phyloP scores from a whole-genome alignment of 2,113 vertebrate species.

The Bufo bufo region DNA sequence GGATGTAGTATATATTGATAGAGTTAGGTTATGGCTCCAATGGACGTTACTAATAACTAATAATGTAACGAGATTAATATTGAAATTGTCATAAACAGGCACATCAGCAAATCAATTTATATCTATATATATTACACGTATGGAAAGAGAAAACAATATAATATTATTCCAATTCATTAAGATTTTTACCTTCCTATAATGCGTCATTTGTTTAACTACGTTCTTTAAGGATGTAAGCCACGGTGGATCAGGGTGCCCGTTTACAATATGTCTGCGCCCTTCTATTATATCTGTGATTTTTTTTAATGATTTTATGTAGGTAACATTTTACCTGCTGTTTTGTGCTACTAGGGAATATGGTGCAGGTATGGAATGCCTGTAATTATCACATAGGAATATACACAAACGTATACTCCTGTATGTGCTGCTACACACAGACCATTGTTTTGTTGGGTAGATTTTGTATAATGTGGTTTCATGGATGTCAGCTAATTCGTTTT shows the following conservation, averaged over 20 bases:
- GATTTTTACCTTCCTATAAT: background rate
- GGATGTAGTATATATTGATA: conserved; percentile 64
- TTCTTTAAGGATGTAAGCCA: background rate
- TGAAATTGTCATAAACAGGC: background rate
- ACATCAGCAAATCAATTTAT: background rate
- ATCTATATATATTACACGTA: background rate
- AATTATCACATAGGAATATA: background rate
- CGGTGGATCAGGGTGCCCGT: background rate
- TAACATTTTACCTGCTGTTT: background rate
- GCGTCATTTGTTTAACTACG: background rate
- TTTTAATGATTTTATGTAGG: background rate
- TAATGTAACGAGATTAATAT: background rate
- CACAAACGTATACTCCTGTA: background rate
- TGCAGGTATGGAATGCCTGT: background rate
- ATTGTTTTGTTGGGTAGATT: background rate
- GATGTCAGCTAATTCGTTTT: conserved; percentile 1
- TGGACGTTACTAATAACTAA: background rate
- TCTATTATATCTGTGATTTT: background rate
- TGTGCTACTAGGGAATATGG: background rate
- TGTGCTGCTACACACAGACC: background rate
- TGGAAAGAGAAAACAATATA: background rate
- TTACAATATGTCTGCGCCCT: background rate
- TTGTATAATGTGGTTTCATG: background rate
- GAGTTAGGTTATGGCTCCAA: background rate
- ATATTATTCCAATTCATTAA: background rate